A percentile compares a stretch with the other conserved stretches of the same genome.
Conservation (phyloP, 2,797 vertebrate species). For the Heteromormyrus szaboi region DNA sequence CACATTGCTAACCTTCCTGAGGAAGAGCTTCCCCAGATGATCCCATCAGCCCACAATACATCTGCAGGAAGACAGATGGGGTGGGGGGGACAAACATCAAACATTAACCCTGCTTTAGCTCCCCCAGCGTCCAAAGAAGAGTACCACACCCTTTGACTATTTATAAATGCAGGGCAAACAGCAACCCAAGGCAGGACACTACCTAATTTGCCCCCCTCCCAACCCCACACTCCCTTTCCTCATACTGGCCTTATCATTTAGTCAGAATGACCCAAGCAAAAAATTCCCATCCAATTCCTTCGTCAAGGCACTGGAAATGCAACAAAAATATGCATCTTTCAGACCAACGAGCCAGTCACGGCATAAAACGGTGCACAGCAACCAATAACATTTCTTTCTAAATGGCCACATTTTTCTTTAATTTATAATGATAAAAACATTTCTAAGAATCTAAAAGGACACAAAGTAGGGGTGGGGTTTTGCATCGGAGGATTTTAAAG, state of each 20-base stretch:
- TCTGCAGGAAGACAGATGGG: not conserved
- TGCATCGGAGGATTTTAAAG: not conserved
- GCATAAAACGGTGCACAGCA: not conserved
- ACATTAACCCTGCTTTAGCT: not conserved
- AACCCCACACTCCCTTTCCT: not conserved
- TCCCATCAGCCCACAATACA: not conserved
- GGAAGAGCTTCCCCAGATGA: not conserved
- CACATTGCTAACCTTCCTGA: conserved; percentile 2
- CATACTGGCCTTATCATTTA: not conserved
- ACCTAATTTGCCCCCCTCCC: not conserved
- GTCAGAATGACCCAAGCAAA: not conserved
- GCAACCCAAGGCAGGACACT: not conserved
- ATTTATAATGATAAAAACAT: not conserved
- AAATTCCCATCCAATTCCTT: not conserved
- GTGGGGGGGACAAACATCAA: not conserved
- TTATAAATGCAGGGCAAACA: not conserved
- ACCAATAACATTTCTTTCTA: not conserved
- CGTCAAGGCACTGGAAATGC: not conserved
- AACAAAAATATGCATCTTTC: not conserved
- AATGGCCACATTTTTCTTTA: not conserved
- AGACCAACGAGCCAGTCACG: not conserved
- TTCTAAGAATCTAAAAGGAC: not conserved
- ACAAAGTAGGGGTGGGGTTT: not conserved
- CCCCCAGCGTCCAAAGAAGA: not conserved
- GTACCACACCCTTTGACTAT: not conserved